Percentiles rank a stretch among this genome's conserved stretches.
These are phyloP conservation scores for Cyclargus thomasi DNA, from an alignment of 1,140 invertebrate genomes.

Conservation along the genomic window DNA sequence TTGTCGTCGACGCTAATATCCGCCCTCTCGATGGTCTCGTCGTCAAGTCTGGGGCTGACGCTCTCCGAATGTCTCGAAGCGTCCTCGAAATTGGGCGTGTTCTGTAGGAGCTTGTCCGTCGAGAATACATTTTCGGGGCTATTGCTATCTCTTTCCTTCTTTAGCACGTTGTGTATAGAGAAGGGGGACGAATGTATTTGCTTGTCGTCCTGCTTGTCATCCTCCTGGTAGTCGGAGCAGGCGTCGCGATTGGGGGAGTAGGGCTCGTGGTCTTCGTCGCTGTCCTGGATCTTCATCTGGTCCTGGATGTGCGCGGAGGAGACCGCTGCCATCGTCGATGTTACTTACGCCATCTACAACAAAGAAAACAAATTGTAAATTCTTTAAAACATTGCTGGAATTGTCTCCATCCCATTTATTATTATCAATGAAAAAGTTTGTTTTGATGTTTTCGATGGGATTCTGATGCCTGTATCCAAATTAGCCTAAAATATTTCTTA, in stretches of 20 bases:
- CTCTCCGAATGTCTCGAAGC: constrained; percentile 49
- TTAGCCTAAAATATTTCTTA: too few species aligned
- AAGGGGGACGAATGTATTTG: constrained; percentile 60
- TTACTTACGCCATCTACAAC: constrained; percentile 58
- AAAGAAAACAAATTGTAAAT: constrained; percentile 24
- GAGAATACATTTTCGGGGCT: constrained; percentile 73
- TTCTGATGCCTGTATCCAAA: too few species aligned
- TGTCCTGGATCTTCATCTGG: constrained; percentile 62
- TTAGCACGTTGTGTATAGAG: constrained; percentile 70
- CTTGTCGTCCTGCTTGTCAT: constrained; percentile 48
- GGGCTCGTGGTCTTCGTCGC: constrained; percentile 59
- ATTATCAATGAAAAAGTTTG: too few species aligned
- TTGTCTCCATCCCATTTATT: too few species aligned
- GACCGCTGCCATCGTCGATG: constrained; percentile 56
- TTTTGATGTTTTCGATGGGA: too few species aligned
- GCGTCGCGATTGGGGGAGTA: constrained; percentile 58
- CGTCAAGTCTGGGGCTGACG: constrained; percentile 49
- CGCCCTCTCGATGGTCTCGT: constrained; percentile 51
- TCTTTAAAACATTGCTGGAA: too few species aligned
- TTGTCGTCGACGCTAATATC: constrained; percentile 70
- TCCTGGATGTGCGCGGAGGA: constrained; percentile 54
- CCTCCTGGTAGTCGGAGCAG: constrained; percentile 52
- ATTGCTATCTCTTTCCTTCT: constrained; percentile 66
- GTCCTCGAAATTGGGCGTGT: constrained; percentile 64
- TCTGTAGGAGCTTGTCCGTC: constrained; percentile 68